These are phyloP conservation scores for Nephila pilipes DNA, from an alignment of 1,140 invertebrate genomes.

Conservation along the genomic window DNA sequence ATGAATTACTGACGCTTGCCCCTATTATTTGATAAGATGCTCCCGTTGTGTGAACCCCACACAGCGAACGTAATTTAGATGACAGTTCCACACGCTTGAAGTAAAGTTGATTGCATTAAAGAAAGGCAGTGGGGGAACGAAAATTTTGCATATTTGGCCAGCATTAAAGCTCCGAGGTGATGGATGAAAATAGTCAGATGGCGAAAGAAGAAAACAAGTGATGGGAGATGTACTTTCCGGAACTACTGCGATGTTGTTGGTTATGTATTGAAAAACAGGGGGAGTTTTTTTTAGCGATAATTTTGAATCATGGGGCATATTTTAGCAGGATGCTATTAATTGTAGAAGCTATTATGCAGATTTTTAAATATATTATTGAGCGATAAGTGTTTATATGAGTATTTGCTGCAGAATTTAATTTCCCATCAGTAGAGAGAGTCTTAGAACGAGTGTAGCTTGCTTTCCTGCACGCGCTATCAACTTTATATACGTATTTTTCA, in stretches of 20 bases:
- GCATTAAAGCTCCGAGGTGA: constrained; percentile 24
- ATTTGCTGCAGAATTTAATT: neutral
- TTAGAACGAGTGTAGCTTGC: too few species aligned
- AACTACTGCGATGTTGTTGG: neutral
- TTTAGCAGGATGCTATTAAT: neutral
- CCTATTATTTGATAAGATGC: constrained; percentile 76
- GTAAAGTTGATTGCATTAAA: constrained; percentile 73
- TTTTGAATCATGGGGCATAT: neutral
- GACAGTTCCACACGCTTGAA: constrained; percentile 71
- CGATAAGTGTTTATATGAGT: neutral
- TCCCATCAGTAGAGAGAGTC: too few species aligned
- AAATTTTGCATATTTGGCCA: constrained; percentile 64
- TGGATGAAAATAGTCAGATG: constrained; percentile 39
- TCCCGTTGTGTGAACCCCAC: constrained; percentile 48
- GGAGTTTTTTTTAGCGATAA: neutral
- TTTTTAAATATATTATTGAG: neutral
- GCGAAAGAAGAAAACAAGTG: neutral
- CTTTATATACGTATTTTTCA: too few species aligned
- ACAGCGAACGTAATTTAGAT: constrained; percentile 72
- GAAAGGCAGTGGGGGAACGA: constrained; percentile 23
- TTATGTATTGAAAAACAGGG: neutral
- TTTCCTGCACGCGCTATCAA: too few species aligned
- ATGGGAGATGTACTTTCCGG: neutral
- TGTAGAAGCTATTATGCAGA: neutral
- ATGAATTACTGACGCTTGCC: constrained; percentile 73